Evolutionary conservation across 2,888 invertebrate species (phyloP).

Genomic region (Melanchra persicariae): DNA sequence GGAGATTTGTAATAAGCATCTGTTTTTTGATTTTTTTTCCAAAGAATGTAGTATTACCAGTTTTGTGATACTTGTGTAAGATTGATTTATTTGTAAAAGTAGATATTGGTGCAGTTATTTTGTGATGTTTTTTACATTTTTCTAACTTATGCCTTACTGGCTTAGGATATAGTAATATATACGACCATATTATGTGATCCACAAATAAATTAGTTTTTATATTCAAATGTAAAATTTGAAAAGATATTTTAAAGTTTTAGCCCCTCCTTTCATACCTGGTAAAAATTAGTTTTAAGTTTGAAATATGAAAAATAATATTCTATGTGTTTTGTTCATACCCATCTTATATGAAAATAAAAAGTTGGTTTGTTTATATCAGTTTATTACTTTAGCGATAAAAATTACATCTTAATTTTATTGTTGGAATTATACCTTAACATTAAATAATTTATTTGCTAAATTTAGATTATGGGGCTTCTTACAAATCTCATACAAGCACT

Average conservation of each 20-base stretch:
- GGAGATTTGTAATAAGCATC: slow-evolving; percentile 77
- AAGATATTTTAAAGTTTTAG: not conserved
- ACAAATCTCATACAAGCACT: slow-evolving; percentile 71
- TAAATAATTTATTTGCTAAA: slow-evolving; percentile 87
- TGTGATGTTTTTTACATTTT: not conserved
- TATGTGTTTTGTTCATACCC: slow-evolving; percentile 1
- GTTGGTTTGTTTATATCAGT: slow-evolving; percentile 64
- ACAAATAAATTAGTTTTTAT: not conserved
- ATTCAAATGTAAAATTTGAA: not conserved
- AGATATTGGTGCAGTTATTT: slow-evolving; percentile 1
- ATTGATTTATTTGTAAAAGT: slow-evolving; percentile 48
- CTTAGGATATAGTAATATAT: not conserved
- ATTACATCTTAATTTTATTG: slow-evolving; percentile 84
- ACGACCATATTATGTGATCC: not conserved
- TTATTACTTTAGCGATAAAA: slow-evolving; percentile 87
- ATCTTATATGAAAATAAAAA: slow-evolving; percentile 62
- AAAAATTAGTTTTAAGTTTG: not conserved
- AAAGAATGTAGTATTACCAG: slow-evolving; percentile 28
- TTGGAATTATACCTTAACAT: slow-evolving; percentile 82
- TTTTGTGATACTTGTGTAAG: slow-evolving; percentile 56
- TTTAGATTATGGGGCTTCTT: slow-evolving; percentile 84
- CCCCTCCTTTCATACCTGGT: not conserved
- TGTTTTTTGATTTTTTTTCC: slow-evolving; percentile 28
- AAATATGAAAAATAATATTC: not conserved
- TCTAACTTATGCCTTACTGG: too few relatives aligned